These are phyloP conservation scores for Altica lythri DNA, from an alignment of 2,888 invertebrate species.

Conservation along the genomic window DNA sequence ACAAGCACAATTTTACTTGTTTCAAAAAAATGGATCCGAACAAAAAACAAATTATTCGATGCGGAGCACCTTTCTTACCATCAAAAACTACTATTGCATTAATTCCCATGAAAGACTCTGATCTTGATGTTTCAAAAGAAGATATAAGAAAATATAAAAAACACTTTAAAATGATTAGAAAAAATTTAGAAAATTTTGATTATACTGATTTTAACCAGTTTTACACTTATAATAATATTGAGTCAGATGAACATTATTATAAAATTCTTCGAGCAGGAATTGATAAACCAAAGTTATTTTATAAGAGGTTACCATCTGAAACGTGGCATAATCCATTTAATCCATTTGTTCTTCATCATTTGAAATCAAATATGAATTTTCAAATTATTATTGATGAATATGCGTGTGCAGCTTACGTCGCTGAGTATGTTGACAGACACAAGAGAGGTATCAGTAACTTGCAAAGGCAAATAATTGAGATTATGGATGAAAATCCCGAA, in stretches of 20 bases:
- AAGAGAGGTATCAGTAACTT: constrained; percentile 51
- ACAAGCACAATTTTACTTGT: constrained; percentile 47
- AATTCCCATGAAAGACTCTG: constrained; percentile 33
- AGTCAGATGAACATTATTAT: constrained; percentile 40
- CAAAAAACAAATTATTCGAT: constrained; percentile 37
- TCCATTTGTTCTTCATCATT: constrained; percentile 48
- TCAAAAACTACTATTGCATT: constrained; percentile 39
- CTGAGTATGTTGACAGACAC: constrained; percentile 54
- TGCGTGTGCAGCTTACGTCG: constrained; percentile 53
- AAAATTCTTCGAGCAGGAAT: constrained; percentile 37
- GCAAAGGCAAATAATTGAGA: constrained; percentile 46
- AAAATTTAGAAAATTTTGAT: constrained; percentile 34
- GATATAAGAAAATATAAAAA: constrained; percentile 18
- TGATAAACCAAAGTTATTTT: background rate
- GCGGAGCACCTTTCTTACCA: constrained; percentile 49
- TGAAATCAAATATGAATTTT: constrained; percentile 52
- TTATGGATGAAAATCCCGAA: constrained; percentile 50
- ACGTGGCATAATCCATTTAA: constrained; percentile 54
- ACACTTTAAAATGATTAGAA: too few relatives aligned
- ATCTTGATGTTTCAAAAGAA: constrained; percentile 14
- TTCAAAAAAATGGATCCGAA: constrained; percentile 35
- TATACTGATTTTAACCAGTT: constrained; percentile 36
- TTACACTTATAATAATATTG: constrained; percentile 29
- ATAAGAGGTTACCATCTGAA: constrained; percentile 38
- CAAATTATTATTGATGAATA: constrained; percentile 54